Percentiles rank a stretch among this genome's conserved stretches.
Evolutionary conservation across 2,888 invertebrate species (phyloP).

Genomic region (Rhogogaster chlorosoma): DNA sequence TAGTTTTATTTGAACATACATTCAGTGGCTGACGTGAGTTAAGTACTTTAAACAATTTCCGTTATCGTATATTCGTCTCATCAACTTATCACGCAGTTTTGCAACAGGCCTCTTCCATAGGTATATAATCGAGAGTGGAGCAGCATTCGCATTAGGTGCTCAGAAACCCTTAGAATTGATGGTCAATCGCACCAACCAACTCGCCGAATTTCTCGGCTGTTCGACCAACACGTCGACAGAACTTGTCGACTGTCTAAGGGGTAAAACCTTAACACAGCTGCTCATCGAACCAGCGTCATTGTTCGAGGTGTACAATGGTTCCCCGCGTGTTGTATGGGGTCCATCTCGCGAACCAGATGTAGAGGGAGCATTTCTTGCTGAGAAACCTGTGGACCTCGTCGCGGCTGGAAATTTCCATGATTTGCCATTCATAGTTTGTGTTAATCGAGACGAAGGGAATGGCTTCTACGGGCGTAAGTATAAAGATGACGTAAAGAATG

Average conservation of each 20-base stretch:
- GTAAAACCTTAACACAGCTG: neutral
- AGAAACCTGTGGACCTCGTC: constrained; percentile 63
- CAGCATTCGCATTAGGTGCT: constrained; percentile 31
- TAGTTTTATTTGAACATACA: neutral
- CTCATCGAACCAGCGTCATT: neutral
- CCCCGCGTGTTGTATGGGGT: constrained; percentile 56
- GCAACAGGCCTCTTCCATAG: constrained; percentile 66
- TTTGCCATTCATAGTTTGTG: constrained; percentile 70
- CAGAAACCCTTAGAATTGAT: neutral
- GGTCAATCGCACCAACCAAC: constrained; percentile 44
- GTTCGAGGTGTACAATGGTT: neutral
- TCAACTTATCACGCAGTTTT: neutral
- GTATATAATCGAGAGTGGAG: constrained; percentile 68
- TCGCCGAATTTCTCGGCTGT: constrained; percentile 57
- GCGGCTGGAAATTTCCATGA: constrained; percentile 64
- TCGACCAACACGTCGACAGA: neutral
- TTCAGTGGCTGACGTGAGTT: neutral
- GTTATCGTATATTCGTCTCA: neutral
- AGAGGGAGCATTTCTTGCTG: constrained; percentile 67
- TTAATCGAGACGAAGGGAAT: constrained; percentile 67
- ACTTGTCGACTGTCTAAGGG: constrained; percentile 62
- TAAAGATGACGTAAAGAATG: constrained; percentile 45
- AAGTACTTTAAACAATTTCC: neutral
- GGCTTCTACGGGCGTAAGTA: constrained; percentile 62
- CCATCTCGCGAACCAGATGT: constrained; percentile 69